Evolutionary conservation across 2,113 vertebrate species (phyloP).

Genomic region (Narcine bancroftii): DNA sequence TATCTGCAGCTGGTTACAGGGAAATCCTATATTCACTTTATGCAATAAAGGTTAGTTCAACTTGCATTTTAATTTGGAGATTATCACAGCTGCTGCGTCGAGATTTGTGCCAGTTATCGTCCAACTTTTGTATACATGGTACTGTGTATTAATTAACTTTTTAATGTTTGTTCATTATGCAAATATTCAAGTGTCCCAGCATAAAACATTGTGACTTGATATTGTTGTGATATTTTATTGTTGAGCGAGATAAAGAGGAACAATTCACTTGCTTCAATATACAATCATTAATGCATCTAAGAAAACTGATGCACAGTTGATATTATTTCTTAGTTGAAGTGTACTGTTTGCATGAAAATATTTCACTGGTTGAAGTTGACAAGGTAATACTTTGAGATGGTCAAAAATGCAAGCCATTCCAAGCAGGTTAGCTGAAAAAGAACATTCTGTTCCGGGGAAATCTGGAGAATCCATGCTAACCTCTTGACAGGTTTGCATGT

Average conservation of each 20-base stretch:
- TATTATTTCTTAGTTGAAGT: neutral
- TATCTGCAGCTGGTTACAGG: conserved; percentile 24
- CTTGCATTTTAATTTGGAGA: neutral
- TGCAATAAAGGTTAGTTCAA: neutral
- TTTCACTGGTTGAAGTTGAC: neutral
- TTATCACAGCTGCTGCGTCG: neutral
- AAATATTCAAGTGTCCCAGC: neutral
- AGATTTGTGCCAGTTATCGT: neutral
- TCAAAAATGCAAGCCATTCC: neutral
- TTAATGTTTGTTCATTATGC: neutral
- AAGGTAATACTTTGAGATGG: neutral
- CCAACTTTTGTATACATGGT: neutral
- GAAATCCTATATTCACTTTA: conserved; percentile 15
- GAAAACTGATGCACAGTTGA: neutral
- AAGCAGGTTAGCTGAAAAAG: neutral
- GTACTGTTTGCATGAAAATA: neutral
- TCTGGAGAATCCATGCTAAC: conserved; percentile 32
- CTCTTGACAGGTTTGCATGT: conserved; percentile 35
- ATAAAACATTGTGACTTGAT: neutral
- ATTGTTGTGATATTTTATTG: neutral
- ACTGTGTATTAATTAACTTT: neutral
- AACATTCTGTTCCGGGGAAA: conserved; percentile 12
- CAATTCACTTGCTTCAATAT: neutral
- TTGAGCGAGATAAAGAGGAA: neutral
- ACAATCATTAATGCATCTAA: neutral